Evolutionary conservation across 2,113 vertebrate genomes (phyloP).

Genomic region (Eulemur macaco): DNA sequence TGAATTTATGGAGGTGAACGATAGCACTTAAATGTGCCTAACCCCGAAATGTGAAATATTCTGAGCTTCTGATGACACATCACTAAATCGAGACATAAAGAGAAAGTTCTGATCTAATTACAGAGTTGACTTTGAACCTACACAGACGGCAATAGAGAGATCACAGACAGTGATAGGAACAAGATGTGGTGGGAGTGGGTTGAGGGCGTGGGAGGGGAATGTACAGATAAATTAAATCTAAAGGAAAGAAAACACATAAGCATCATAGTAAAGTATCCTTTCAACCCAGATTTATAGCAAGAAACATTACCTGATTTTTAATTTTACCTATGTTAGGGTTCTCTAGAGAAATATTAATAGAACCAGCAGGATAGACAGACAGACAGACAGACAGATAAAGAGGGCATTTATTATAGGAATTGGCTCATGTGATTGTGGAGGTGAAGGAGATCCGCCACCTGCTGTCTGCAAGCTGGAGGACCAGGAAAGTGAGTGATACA

Average conservation of each 20-base stretch:
- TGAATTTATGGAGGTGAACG: conserved; percentile 57
- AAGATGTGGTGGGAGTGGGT: not conserved
- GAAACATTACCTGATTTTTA: not conserved
- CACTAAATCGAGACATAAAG: not conserved
- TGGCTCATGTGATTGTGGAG: not conserved
- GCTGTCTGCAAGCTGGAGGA: not conserved
- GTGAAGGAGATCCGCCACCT: not conserved
- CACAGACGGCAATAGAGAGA: not conserved
- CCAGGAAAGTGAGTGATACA: not conserved
- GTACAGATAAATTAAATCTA: not conserved
- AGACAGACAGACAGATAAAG: not conserved
- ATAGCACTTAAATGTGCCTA: not conserved
- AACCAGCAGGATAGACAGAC: not conserved
- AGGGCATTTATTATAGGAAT: not conserved
- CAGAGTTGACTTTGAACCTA: conserved; percentile 47
- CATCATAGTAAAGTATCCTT: not conserved
- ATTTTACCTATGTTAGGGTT: not conserved
- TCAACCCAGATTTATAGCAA: not conserved
- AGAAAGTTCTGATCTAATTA: conserved; percentile 43
- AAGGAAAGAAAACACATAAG: not conserved
- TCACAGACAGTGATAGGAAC: not conserved
- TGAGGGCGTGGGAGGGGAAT: not conserved
- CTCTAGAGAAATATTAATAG: not conserved
- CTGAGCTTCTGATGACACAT: conserved; percentile 2
- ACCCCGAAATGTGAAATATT: conserved; percentile 23